Percentiles rank a stretch among this genome's conserved stretches.
Conservation (phyloP, 2,113 vertebrate species). For the Hipposideros armiger region DNA sequence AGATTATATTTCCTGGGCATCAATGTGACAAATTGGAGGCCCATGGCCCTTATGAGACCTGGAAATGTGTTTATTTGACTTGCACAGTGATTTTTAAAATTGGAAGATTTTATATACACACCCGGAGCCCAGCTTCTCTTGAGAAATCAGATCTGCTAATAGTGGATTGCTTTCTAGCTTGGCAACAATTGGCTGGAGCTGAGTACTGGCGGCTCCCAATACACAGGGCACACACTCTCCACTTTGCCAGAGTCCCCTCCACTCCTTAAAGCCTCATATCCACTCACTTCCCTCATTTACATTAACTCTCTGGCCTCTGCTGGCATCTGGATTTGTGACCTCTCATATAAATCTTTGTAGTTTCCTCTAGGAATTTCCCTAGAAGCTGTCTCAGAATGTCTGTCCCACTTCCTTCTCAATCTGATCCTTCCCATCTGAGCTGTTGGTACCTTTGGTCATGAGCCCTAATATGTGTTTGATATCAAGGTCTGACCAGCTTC, state of each 20-base stretch:
- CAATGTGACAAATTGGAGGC: not conserved
- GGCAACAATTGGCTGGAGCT: constrained; percentile 11
- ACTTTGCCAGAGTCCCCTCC: not conserved
- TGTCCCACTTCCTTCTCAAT: not conserved
- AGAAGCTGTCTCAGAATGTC: not conserved
- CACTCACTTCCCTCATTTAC: not conserved
- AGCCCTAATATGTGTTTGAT: not conserved
- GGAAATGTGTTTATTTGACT: constrained; percentile 47
- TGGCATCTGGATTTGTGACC: not conserved
- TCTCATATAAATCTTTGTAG: not conserved
- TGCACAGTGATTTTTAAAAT: constrained; percentile 42
- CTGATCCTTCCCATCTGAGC: not conserved
- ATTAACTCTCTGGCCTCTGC: not conserved
- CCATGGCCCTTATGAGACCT: not conserved
- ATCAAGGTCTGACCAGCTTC: not conserved
- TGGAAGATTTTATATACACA: constrained; percentile 14
- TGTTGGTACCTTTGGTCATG: not conserved
- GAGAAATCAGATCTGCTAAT: constrained; percentile 51
- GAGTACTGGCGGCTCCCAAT: not conserved
- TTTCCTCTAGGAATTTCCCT: not conserved
- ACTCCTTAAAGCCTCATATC: not conserved
- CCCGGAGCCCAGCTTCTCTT: constrained; percentile 19
- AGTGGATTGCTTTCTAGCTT: not conserved
- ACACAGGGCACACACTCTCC: not conserved
- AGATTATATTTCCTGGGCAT: constrained; percentile 25